A percentile compares a stretch with the other conserved stretches of the same genome.
Evolutionary conservation across 2,113 vertebrate species (phyloP).

Genomic region (Erinaceus europaeus): DNA sequence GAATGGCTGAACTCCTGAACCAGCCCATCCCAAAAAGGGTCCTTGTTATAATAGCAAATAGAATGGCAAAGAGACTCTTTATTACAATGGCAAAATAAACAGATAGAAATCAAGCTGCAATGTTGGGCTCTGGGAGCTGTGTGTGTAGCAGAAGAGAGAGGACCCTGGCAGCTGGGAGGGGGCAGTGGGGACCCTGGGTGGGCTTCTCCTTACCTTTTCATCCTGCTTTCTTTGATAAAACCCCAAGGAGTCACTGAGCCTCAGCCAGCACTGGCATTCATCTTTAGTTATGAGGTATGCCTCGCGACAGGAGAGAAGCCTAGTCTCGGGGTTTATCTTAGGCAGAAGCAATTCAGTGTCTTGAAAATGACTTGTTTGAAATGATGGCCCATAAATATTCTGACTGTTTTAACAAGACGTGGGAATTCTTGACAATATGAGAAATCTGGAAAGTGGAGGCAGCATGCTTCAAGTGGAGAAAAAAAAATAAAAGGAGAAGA

Average conservation of each 20-base stretch:
- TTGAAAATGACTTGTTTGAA: background rate
- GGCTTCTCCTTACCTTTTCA: background rate
- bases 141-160: background rate
- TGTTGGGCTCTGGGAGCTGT: background rate
- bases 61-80: no score
- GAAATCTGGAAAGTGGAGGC: background rate
- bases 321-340: background rate
- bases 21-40: background rate
- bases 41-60: no score
- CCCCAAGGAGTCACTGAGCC: background rate
- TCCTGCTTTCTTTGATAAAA: background rate
- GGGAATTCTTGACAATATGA: background rate
- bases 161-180: background rate
- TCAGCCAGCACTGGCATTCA: background rate
- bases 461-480: background rate
- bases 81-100: constrained; percentile 62
- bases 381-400: background rate
- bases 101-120: constrained; percentile 28
- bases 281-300: background rate
- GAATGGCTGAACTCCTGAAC: constrained; percentile 32
- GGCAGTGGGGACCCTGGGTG: background rate
- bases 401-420: background rate
- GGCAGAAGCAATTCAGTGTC: background rate
- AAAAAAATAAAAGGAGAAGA: background rate
- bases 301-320: background rate